Evolutionary conservation across 2,113 vertebrate species (phyloP).

Genomic region (Acinonyx jubatus): DNA sequence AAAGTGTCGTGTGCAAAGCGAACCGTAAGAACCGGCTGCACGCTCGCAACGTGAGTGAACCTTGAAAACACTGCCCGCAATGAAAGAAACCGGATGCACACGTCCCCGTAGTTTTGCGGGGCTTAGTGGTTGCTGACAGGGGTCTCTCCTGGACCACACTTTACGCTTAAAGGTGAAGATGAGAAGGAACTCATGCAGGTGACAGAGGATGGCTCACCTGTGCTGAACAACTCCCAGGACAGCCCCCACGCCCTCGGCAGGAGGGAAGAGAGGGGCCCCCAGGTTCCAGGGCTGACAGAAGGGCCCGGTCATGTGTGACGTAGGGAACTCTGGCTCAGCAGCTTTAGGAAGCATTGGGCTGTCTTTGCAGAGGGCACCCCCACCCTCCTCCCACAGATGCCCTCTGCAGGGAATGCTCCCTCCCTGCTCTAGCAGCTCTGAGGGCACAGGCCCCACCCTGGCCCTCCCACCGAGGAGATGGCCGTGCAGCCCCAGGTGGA

Average conservation of each 20-base stretch:
- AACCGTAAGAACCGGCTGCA: background rate
- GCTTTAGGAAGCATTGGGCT: background rate
- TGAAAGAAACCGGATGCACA: background rate
- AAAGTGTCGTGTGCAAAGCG: background rate
- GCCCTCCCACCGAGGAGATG: too few species aligned
- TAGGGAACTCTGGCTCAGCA: background rate
- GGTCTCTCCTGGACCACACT: background rate
- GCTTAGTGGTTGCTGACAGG: background rate
- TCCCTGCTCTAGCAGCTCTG: background rate
- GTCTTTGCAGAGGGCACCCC: background rate
- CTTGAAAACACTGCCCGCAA: background rate
- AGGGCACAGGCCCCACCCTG: background rate
- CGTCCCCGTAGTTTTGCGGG: background rate
- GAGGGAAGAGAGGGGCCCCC: too few species aligned
- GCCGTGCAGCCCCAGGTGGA: background rate
- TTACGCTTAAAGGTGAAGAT: background rate
- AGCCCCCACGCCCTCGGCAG: background rate
- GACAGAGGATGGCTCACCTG: background rate
- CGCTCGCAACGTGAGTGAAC: background rate
- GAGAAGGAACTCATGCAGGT: background rate
- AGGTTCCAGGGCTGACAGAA: background rate
- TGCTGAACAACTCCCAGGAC: too few species aligned
- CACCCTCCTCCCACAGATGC: too few species aligned
- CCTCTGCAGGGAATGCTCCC: fast-evolving
- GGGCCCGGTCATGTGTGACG: background rate